Conservation (phyloP, 37 sponge, comb jelly and placozoan genomes). For the Spongilla lacustris region DNA sequence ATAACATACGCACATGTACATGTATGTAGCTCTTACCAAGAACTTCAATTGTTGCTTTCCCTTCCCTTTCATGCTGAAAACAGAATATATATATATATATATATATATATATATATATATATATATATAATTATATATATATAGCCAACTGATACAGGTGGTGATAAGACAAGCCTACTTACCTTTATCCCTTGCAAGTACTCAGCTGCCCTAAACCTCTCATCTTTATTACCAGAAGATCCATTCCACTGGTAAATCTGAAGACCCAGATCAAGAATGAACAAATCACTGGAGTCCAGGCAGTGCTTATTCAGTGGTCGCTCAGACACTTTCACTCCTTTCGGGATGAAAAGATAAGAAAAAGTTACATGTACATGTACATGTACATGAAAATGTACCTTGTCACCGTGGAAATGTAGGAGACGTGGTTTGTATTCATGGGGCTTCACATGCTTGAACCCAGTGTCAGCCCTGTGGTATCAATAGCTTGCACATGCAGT, state of each 20-base stretch:
- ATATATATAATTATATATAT: no score
- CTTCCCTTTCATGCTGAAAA: conserved; percentile 23
- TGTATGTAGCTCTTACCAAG: conserved; percentile 10
- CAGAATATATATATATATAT: no score
- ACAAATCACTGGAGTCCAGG: conserved; percentile 69
- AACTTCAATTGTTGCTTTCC: conserved; percentile 9
- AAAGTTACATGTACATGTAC: no score
- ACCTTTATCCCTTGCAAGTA: conserved; percentile 58
- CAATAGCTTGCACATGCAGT: no score
- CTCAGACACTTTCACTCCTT: conserved; percentile 40
- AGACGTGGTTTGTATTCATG: conserved; percentile 72
- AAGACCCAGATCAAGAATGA: conserved; percentile 73
- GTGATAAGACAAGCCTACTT: not conserved
- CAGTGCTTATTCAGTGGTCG: conserved; percentile 35
- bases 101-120: no score
- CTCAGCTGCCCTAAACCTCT: conserved; percentile 64
- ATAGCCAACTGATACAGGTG: no score
- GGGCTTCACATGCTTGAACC: conserved; percentile 72
- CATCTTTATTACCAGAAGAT: conserved; percentile 68
- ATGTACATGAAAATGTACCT: no score
- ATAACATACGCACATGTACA: no score
- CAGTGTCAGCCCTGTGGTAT: conserved; percentile 68
- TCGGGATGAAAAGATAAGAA: no score
- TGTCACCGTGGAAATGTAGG: conserved; percentile 69
- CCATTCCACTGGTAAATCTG: conserved; percentile 81